A percentile compares a stretch with the other conserved stretches of the same genome.
Conservation (phyloP, 2,888 invertebrate genomes). For the Dryomyza anilis region DNA sequence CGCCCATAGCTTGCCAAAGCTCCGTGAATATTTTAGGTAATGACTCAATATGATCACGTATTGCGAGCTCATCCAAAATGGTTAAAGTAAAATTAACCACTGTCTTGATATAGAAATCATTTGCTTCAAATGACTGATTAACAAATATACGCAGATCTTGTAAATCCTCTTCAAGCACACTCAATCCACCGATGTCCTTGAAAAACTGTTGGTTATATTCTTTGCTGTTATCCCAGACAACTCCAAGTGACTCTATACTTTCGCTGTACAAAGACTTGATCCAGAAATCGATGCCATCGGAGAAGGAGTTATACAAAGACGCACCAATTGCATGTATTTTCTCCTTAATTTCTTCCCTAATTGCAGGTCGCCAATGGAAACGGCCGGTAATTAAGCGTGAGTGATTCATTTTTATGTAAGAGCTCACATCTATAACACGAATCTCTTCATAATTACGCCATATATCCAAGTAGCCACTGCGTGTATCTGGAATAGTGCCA, state of each 20-base stretch:
- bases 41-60: constrained; percentile 77
- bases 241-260: constrained; percentile 69
- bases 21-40: constrained; percentile 81
- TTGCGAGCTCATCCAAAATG: constrained; percentile 77
- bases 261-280: constrained; percentile 73
- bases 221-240: constrained; percentile 78
- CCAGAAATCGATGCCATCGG: constrained; percentile 68
- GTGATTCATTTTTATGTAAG: constrained; percentile 81
- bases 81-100: constrained; percentile 72
- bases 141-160: constrained; percentile 70
- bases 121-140: constrained; percentile 77
- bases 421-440: constrained; percentile 76
- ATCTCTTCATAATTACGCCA: constrained; percentile 85
- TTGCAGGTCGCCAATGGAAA: constrained; percentile 79
- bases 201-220: constrained; percentile 72
- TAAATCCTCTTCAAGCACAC: constrained; percentile 68
- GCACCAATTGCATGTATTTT: constrained; percentile 60
- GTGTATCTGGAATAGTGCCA: constrained; percentile 76
- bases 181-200: constrained; percentile 72
- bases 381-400: constrained; percentile 80
- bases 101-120: constrained; percentile 84
- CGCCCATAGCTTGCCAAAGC: constrained; percentile 85
- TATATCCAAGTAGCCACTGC: constrained; percentile 76
- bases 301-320: constrained; percentile 63
- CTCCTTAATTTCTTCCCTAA: constrained; percentile 68